Base-by-base conservation (phyloP, 1,140 invertebrate genomes). In the Spodoptera frugiperda region DNA sequence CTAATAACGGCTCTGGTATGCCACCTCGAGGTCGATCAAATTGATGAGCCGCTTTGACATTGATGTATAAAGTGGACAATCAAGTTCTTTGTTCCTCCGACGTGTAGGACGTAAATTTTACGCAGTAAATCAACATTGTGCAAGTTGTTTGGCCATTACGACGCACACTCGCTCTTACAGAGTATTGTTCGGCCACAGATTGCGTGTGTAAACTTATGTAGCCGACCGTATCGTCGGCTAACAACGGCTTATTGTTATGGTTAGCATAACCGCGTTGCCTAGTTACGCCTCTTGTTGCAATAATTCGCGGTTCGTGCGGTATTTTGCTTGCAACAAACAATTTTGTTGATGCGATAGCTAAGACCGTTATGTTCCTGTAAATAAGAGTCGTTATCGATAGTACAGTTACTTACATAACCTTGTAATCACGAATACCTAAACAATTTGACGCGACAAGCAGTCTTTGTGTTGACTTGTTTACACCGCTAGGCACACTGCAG, bases 211-310 rank as follows among this genome's bases (percentile, higher is more conserved):
- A 77, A 77, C 55, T 76, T 70, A 79, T 65, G 65, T 68, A 46
- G 21, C 39, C 54, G 57, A 76, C 72, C 61, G 74, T 76, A 76
- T 76, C 63, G 61, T 72, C 78, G 44, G 17, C 80, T 55, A 81
- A 85, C 78, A 82, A 83, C 84, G 76, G 78, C 79, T 68, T 78
- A 88, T 88, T 87, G 84, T 88, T 86, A 82, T 83, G 81, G 82
- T 84, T 79, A 82, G 80, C 81, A 83, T 82, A 82, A 83, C 82
- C 80, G 82, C 79, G 85, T 86, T 83, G 81, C 82, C 86, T 83
- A 82, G 84, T 85, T 87, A 84, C 81, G 78, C 80, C 77, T 81
- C 57, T 82, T 80, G 78, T 78, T 79, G 79, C 80, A 80, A 82
- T 82, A 70, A 53, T 80, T 83, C 67, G 76, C 63, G 82, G 80